Conservation (phyloP, 2,888 invertebrate species). For the Adineta ricciae region DNA sequence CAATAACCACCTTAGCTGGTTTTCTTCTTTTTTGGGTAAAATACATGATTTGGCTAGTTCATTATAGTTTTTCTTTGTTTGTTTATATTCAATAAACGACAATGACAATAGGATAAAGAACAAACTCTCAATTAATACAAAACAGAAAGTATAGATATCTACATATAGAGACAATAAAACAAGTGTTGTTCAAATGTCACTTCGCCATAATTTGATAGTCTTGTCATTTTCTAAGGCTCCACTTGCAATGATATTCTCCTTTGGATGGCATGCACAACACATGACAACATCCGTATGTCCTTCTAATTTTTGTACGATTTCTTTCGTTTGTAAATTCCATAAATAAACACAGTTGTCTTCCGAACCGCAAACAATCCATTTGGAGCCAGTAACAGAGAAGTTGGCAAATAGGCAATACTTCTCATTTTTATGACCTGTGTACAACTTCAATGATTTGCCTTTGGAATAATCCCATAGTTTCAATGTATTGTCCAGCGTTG, state of each 20-base stretch:
- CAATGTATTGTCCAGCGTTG: constrained; percentile 90
- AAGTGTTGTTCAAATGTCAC: constrained; percentile 55
- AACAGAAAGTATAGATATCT: background rate
- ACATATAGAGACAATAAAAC: background rate
- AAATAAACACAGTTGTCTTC: constrained; percentile 97
- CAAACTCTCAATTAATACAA: background rate
- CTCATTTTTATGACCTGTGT: constrained; percentile 93
- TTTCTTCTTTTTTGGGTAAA: too few species aligned
- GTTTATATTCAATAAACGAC: constrained; percentile 3
- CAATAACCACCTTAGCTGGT: too few species aligned
- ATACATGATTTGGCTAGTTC: background rate
- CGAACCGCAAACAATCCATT: constrained; percentile 99
- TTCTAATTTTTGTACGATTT: constrained; percentile 90
- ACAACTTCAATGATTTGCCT: constrained; percentile 93
- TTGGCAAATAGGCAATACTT: constrained; percentile 99
- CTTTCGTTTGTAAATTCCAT: constrained; percentile 98
- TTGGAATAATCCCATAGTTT: constrained; percentile 99
- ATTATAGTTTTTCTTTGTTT: background rate
- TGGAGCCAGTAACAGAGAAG: constrained; percentile 98
- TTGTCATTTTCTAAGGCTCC: constrained; percentile 96
- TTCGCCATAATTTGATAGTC: constrained; percentile 96
- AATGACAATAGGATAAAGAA: background rate
- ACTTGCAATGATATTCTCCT: constrained; percentile 96
- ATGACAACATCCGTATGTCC: constrained; percentile 89
- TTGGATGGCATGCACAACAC: constrained; percentile 96